Evolutionary conservation across 2,888 invertebrate genomes (phyloP).

Genomic region (Drosophila mulleri): DNA sequence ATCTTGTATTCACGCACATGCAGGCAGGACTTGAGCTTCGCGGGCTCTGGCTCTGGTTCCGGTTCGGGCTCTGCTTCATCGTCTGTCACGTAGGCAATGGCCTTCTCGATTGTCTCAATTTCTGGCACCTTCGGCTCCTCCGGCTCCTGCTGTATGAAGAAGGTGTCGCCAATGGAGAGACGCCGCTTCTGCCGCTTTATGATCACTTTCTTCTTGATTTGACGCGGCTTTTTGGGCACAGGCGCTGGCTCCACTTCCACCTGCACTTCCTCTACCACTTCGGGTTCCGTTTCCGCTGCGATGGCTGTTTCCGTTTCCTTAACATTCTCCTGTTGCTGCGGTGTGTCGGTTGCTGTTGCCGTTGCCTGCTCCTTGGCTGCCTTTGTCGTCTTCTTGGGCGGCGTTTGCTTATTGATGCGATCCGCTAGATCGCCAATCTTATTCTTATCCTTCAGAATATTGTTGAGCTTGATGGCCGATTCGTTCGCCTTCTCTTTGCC

Average conservation of each 20-base stretch:
- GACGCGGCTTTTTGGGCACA: constrained; percentile 73
- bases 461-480: constrained; percentile 44
- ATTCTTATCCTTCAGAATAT: constrained; percentile 69
- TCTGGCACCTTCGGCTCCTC: constrained; percentile 70
- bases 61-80: constrained; percentile 60
- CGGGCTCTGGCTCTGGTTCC: constrained; percentile 45
- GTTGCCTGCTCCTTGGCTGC: constrained; percentile 27
- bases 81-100: constrained; percentile 79
- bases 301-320: neutral
- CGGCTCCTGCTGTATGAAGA: constrained; percentile 74
- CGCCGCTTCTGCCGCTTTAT: constrained; percentile 83
- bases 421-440: constrained; percentile 64
- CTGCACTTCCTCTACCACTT: constrained; percentile 4
- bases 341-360: constrained; percentile 3
- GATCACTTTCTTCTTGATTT: constrained; percentile 84
- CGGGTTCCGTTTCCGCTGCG: constrained; percentile 20
- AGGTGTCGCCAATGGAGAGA: constrained; percentile 81
- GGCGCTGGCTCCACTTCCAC: constrained; percentile 27
- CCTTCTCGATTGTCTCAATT: constrained; percentile 82
- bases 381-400: constrained; percentile 61
- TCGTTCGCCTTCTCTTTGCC: constrained; percentile 48
- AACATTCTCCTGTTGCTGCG: constrained; percentile 36
- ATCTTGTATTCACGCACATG: constrained; percentile 82
- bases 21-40: constrained; percentile 81
- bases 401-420: constrained; percentile 61